These are phyloP conservation scores for Megaptera novaeangliae DNA, from an alignment of 2,113 vertebrate species.

Conservation along the genomic window DNA sequence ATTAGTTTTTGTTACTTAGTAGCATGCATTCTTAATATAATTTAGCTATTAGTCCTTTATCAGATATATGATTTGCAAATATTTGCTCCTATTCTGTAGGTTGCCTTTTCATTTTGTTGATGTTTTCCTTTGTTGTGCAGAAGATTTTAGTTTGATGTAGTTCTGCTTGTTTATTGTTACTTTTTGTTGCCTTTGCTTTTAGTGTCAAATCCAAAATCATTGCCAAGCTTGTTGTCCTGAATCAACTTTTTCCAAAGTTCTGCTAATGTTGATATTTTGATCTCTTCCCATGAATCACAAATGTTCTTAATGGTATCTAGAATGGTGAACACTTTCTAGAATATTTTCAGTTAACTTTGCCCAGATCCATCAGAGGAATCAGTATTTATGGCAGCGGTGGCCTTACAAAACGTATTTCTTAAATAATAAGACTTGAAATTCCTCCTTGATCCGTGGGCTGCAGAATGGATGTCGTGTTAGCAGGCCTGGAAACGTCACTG, in stretches of 20 bases:
- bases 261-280: neutral
- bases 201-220: neutral
- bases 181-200: neutral
- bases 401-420: neutral
- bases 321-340: neutral
- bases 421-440: neutral
- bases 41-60: no score
- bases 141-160: rapidly evolving
- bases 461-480: rapidly evolving
- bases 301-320: neutral
- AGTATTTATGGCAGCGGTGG: rapidly evolving
- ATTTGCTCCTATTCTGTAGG: rapidly evolving
- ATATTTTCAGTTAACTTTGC: neutral
- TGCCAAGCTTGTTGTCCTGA: neutral
- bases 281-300: neutral
- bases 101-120: rapidly evolving
- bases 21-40: rapidly evolving
- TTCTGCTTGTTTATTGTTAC: rapidly evolving
- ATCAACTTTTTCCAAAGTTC: neutral
- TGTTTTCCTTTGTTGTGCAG: neutral
- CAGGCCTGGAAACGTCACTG: rapidly evolving
- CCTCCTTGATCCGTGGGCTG: rapidly evolving
- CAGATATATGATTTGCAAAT: rapidly evolving
- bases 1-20: neutral
- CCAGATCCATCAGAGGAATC: neutral